phyloP scores from a whole-genome alignment of 1,140 invertebrate species.

The Eumaeus atala region DNA sequence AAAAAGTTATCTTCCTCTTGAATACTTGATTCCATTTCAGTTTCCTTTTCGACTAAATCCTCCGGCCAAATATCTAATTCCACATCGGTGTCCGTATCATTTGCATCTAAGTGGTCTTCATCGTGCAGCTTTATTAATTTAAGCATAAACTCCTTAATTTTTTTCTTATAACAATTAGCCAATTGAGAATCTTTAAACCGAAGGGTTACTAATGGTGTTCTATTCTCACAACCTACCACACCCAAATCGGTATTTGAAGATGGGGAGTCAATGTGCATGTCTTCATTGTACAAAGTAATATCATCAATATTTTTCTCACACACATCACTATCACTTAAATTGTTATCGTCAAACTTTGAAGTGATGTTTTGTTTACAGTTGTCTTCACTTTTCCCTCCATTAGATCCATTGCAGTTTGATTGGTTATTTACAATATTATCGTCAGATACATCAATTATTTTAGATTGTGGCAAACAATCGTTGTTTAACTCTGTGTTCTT shows the following conservation, averaged over 20 bases:
- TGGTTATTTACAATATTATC: conserved; percentile 24
- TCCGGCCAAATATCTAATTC: conserved; percentile 65
- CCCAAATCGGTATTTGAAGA: conserved; percentile 43
- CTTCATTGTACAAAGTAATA: conserved; percentile 38
- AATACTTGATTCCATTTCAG: conserved; percentile 16
- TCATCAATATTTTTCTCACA: conserved; percentile 17
- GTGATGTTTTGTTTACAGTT: conserved; percentile 11
- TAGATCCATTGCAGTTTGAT: conserved; percentile 24
- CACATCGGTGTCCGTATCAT: conserved; percentile 52
- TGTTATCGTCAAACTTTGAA: conserved; percentile 5
- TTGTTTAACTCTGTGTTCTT: conserved; percentile 20
- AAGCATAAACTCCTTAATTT: conserved; percentile 56
- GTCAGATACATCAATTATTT: conserved; percentile 28
- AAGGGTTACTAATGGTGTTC: conserved; percentile 50
- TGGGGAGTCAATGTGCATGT: conserved; percentile 48
- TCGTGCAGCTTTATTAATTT: conserved; percentile 48
- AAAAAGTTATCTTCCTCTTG: conserved; percentile 45
- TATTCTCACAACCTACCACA: conserved; percentile 53
- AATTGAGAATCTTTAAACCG: conserved; percentile 52
- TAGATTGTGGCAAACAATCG: conserved; percentile 22
- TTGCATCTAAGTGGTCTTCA: conserved; percentile 23
- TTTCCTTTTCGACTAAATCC: conserved; percentile 37
- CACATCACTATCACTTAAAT: conserved; percentile 8
- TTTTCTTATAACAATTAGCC: conserved; percentile 47
- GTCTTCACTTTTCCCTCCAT: conserved; percentile 56